Percentiles rank a stretch among this genome's conserved stretches.
phyloP scores from a whole-genome alignment of 2,113 vertebrate genomes.

The Brevimyrus niger region DNA sequence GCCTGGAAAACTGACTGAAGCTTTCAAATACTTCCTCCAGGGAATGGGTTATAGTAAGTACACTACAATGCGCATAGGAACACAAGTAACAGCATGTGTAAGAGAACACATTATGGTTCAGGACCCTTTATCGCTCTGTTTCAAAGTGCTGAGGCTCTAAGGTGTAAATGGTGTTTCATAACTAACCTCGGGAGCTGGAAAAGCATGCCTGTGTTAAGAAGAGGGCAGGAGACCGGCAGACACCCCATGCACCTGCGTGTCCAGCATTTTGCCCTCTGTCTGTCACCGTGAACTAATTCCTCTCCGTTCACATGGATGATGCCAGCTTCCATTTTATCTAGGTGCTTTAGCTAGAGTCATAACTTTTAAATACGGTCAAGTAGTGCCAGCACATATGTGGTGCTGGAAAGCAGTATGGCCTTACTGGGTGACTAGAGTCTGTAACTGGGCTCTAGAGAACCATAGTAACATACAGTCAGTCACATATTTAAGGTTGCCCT shows the following conservation, averaged over 20 bases:
- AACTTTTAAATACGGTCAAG: background rate
- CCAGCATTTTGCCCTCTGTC: background rate
- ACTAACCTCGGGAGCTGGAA: background rate
- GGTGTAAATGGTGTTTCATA: background rate
- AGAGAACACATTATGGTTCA: background rate
- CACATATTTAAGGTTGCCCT: background rate
- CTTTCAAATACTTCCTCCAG: conserved; percentile 98
- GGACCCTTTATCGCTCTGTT: background rate
- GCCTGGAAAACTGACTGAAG: conserved; percentile 93
- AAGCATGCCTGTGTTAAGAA: background rate
- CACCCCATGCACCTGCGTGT: background rate
- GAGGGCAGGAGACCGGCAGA: background rate
- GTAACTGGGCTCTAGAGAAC: background rate
- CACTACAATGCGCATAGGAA: background rate
- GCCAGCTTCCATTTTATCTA: background rate
- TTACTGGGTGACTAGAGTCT: background rate
- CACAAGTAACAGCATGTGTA: background rate
- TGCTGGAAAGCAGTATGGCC: background rate
- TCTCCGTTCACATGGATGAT: background rate
- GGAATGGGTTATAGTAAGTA: conserved; percentile 99
- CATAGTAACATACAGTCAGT: background rate
- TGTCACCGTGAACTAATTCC: background rate
- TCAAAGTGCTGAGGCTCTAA: fast-evolving
- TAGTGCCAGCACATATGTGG: background rate
- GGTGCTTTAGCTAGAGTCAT: background rate